Evolutionary conservation across 2,888 invertebrate species (phyloP).

Genomic region (Brassicogethes aeneus): DNA sequence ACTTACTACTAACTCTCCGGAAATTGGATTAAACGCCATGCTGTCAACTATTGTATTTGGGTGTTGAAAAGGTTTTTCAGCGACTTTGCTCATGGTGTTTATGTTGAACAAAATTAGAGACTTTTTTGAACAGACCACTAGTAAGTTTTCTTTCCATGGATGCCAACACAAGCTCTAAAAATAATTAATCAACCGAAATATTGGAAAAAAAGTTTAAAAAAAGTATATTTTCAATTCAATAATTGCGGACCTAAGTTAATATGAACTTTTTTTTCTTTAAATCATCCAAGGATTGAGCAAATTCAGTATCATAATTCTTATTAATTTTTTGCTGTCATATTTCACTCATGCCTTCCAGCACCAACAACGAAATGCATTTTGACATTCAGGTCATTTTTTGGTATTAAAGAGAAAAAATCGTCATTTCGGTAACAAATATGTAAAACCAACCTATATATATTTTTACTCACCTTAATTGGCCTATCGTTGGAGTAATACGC

Average conservation of each 20-base stretch:
- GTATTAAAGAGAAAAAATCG: no score
- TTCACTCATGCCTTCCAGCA: no score
- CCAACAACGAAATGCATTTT: no score
- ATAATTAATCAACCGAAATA: not conserved
- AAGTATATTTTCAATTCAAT: not conserved
- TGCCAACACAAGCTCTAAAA: constrained; percentile 33
- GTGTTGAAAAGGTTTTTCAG: constrained; percentile 17
- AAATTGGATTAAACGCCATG: constrained; percentile 38
- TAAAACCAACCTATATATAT: no score
- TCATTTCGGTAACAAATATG: no score
- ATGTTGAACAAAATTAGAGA: not conserved
- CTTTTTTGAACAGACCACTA: no score
- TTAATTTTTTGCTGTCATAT: no score
- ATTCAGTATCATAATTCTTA: no score
- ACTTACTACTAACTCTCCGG: constrained; percentile 40
- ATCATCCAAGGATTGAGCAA: no score
- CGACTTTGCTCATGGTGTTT: constrained; percentile 8
- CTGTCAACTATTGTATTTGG: constrained; percentile 30
- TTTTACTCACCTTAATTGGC: not conserved
- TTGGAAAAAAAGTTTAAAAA: not conserved
- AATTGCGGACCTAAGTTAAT: no score
- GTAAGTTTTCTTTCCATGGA: constrained; percentile 37
- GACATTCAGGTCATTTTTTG: no score
- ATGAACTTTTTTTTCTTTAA: no score
- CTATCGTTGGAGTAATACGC: not conserved